Evolutionary conservation across 2,113 vertebrate species (phyloP), one percentile per base, ranked within the genome.

Genomic region (Pteronura brasiliensis): DNA sequence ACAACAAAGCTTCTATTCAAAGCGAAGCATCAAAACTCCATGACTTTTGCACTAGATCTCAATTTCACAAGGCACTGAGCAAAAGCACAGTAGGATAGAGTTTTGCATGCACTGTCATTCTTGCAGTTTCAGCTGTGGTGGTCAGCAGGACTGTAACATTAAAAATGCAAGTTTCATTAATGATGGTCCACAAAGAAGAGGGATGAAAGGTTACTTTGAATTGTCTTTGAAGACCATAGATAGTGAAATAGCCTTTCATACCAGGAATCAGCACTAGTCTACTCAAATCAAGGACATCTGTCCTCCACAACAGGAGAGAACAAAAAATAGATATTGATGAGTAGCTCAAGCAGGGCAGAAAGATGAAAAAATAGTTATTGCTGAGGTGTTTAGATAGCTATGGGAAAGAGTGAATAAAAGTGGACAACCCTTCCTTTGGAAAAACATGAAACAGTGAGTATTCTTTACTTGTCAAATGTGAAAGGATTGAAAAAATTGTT

Each of bases 101-200:
- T 95, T 97, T 93, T 96, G 92, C 86, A 97, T 94, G 47, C 23
- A 42, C 39, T 77, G 65, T 63, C 71, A 59, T 67, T 90, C 95
- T 72, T 86, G 34, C 1, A 15, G 59, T 65, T 91, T 97, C 92
- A 90, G 80, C 93, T 90, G 81, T 65, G 76, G n/a, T 96, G 96
- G 93, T 95, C 95, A 97, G 96, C 92, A 97, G 95, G 92, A 79
- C 44, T 72, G 25, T 76, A 49, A 88, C 67, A 98, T 95, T 97
- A 95, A 98, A 98, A 97, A 97, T 98, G 80, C 94, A 97, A 95
- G 81, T 96, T 94, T 97, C 88, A 80, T 85, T 96, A 98, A 95
- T 95, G 90, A 97, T 95, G 84, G n/a, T 95, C 92, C 88, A 79
- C 81, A 92, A 96, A 85, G 95, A 97, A 94, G 71, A 88, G 29